phyloP scores from a whole-genome alignment of 2,113 vertebrate species.

The Connochaetes taurinus region DNA sequence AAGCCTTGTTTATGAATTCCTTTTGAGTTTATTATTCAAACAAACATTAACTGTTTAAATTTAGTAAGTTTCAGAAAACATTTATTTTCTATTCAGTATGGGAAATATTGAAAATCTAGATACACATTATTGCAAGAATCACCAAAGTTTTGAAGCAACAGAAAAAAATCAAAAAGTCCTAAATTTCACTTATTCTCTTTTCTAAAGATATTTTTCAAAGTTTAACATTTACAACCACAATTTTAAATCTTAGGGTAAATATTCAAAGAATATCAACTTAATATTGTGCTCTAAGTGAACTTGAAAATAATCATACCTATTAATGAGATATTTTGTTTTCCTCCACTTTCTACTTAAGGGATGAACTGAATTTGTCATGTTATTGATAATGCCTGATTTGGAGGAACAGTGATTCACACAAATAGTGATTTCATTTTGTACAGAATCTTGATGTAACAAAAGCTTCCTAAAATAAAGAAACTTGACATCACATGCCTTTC shows the following conservation, averaged over 20 bases:
- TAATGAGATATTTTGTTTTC: background rate
- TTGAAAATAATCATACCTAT: background rate
- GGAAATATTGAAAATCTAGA: background rate
- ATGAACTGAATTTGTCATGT: background rate
- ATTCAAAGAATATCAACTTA: background rate
- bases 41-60: background rate
- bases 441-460: background rate
- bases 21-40: background rate
- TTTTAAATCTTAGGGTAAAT: background rate
- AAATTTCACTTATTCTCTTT: background rate
- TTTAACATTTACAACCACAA: background rate
- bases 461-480: background rate
- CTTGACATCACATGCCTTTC: background rate
- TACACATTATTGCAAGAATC: background rate
- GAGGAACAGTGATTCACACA: background rate
- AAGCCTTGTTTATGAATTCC: background rate
- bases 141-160: background rate
- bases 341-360: background rate
- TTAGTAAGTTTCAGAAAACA: background rate
- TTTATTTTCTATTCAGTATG: background rate
- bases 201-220: background rate
- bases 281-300: background rate
- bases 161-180: background rate
- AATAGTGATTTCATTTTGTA: conserved; percentile 34
- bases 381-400: background rate